Conservation (phyloP, 2,888 invertebrate genomes). For the Malthinus flaveolus region DNA sequence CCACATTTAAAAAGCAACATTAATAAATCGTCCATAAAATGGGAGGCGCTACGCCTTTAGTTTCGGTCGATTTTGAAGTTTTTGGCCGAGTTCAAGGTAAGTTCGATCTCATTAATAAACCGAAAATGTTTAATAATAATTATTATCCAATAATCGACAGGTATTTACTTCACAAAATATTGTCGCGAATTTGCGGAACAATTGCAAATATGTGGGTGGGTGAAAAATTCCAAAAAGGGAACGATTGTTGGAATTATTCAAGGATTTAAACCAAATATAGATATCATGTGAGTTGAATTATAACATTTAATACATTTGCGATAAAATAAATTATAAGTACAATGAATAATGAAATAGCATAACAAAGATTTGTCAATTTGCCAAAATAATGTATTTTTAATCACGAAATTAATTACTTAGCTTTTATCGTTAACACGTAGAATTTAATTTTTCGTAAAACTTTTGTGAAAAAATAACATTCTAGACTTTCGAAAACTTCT, state of each 20-base stretch:
- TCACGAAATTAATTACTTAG: no score
- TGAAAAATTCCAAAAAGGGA: conserved; percentile 85
- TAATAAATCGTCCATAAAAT: background rate
- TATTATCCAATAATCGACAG: conserved; percentile 54
- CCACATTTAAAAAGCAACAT: background rate
- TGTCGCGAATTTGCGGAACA: conserved; percentile 78
- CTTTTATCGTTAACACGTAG: no score
- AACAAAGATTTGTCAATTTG: no score
- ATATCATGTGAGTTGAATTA: conserved; percentile 75
- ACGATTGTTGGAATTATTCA: conserved; percentile 90
- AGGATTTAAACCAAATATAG: conserved; percentile 75
- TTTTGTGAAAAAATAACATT: no score
- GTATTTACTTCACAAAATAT: conserved; percentile 86
- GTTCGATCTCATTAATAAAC: conserved; percentile 25
- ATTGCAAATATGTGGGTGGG: conserved; percentile 83
- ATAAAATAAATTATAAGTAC: conserved; percentile 7
- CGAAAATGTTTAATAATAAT: conserved; percentile 9
- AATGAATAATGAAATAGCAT: background rate
- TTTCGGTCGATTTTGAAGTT: conserved; percentile 88
- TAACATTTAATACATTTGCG: no score
- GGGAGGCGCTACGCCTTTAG: conserved; percentile 59
- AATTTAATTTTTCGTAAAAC: no score
- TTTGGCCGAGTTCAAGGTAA: conserved; percentile 90
- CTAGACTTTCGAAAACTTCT: background rate
- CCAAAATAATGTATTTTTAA: no score